Conservation (phyloP, 2,888 invertebrate genomes). For the Erpobdella octoculata region DNA sequence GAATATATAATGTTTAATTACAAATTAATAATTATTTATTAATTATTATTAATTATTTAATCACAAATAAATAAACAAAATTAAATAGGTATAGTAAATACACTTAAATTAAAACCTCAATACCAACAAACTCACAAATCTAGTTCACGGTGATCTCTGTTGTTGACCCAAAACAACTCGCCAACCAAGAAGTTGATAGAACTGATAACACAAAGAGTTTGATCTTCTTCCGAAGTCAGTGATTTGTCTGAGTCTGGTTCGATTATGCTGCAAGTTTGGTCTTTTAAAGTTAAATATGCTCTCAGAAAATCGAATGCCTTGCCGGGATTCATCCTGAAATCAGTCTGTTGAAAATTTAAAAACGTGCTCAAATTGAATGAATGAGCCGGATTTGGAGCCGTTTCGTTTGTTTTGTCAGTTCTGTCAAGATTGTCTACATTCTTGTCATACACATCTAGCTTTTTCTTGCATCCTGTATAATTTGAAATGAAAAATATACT, state of each 20-base stretch:
- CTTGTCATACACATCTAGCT: not conserved
- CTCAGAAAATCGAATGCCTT: not conserved
- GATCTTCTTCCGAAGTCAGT: not conserved
- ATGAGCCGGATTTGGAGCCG: no score
- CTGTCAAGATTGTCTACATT: not conserved
- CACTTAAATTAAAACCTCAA: no score
- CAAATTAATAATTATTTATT: no score
- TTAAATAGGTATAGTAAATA: no score
- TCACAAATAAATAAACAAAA: no score
- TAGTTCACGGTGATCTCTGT: not conserved
- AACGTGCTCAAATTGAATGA: no score
- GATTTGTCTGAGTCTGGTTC: not conserved
- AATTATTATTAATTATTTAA: no score
- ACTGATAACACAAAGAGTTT: not conserved
- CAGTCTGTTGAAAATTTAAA: not conserved
- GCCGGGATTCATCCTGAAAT: not conserved
- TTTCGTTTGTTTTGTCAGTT: not conserved
- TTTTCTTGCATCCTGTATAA: not conserved
- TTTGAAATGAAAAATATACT: not conserved
- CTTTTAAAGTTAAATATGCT: not conserved
- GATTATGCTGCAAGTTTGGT: not conserved
- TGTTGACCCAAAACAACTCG: not conserved
- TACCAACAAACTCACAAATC: not conserved
- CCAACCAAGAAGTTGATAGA: not conserved
- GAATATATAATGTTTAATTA: no score